Base-by-base conservation (phyloP, 2,888 invertebrate species). In the Himalopsyche kuldschensis region DNA sequence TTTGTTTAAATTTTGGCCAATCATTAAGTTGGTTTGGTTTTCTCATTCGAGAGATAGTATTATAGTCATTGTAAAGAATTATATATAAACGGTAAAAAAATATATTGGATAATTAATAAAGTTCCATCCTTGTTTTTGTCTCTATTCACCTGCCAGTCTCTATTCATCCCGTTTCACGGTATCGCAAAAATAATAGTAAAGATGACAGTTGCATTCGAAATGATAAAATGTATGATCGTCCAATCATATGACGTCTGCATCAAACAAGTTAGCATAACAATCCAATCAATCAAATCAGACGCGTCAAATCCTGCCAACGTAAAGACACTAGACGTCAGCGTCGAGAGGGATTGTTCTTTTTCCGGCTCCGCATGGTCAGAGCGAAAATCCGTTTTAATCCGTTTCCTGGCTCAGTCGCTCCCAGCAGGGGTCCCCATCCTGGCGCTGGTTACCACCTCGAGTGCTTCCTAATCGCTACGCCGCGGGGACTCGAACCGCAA, bases 401-500 rank as follows among this genome's bases (percentile, higher is more conserved):
- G 80, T 79, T 27, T 79, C 79, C 48, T 48, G 47, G 20, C 80
- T 32, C 24, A 31, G 31, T 31, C n/a, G 30, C 4, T 35, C 30
- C 78, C 48, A 10, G 82, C 79, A 69, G 82, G 82, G 79, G 20
- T 2, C 47, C 75, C 46, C 79, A 48, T 63, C 78, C 47, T 69
- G 32, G 24, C 32, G 79, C 30, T 69, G 69, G 69, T 69, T 69
- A 69, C 69, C 69, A 79, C 79, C 17, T 75, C 55, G 20, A 79
- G 79, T 75, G 79, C 75, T 69, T 79, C 82, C 82, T 82, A 82
- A 82, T 82, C 82, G 55, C 46, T 75, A 31, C 82, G 69, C 82
- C 27, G 48, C 46, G 75, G 79, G 80, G 79, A 35, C 55, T 78
- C 69, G 15, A 15, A 69, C 69, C 69, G 69, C 69, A 69, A 69